phyloP scores from a whole-genome alignment of 2,888 invertebrate species.

The Stegophylla sp. region DNA sequence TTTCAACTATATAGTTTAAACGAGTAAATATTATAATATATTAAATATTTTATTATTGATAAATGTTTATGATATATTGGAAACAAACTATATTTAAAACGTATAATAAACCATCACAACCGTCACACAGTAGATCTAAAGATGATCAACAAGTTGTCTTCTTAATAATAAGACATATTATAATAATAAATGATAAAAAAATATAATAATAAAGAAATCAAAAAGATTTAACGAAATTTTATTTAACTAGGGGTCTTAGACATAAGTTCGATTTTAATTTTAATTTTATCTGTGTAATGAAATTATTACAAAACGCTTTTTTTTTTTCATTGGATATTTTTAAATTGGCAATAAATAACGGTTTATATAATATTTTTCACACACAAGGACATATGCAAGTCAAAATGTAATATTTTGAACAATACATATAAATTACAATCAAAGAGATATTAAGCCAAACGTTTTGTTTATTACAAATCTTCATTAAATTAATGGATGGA shows the following conservation, averaged over 20 bases:
- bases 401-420: slow-evolving; percentile 14
- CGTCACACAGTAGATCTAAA: too few relatives aligned
- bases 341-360: not conserved
- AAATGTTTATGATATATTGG: too few relatives aligned
- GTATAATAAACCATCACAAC: too few relatives aligned
- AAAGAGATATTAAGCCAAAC: slow-evolving; percentile 22
- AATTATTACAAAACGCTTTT: not conserved
- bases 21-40: too few relatives aligned
- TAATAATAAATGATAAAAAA: too few relatives aligned
- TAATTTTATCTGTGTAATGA: not conserved
- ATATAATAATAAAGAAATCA: too few relatives aligned
- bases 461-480: slow-evolving; percentile 29
- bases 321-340: not conserved
- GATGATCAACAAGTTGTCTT: too few relatives aligned
- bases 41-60: too few relatives aligned
- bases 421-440: slow-evolving; percentile 2
- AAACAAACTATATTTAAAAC: too few relatives aligned
- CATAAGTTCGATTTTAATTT: not conserved
- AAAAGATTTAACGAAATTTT: too few relatives aligned
- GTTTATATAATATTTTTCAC: not conserved
- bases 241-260: too few relatives aligned
- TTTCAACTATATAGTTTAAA: not conserved
- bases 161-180: too few relatives aligned
- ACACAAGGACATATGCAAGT: not conserved
- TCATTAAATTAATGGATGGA: slow-evolving; percentile 31